Base-by-base conservation (phyloP, 1,140 invertebrate genomes). In the Dinothrombium tinctorium region DNA sequence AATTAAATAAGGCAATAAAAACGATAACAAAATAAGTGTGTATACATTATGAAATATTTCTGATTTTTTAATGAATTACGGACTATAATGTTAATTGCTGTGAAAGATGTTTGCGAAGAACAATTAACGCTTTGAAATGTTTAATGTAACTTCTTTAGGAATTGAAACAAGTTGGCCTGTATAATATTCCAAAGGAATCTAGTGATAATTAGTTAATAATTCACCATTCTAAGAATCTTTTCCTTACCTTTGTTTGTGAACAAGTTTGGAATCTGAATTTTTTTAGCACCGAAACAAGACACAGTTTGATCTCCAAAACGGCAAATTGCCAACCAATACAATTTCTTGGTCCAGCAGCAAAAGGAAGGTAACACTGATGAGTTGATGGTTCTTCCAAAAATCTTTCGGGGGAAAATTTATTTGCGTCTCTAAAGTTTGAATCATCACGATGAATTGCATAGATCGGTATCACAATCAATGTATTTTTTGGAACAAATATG, bases 321-420 rank as follows among this genome's bases (percentile, higher is more conserved):
- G 69, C 68, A 56, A 71, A 72, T 47, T 61, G 63, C 47, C 58
- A 61, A 37, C 58, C 58, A 26, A 59, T 60, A 40, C 58, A 59
- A 43, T 57, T 60, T 21, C 58, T 45, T 11, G 55, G 53, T 26
- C 58, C 58, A 25, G 57, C 58, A 25, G 55, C 57, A 43, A 60
- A 60, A 1, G 58, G 58, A 24, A 59, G 48, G 44, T 56, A 61
- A 6, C 64, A 56, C 28, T 59, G 49, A 2, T 50, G 40, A 5
- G 50, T 24, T 3, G 46, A 41, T 32, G 57, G 56, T 42, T 66
- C 61, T 8, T n/a, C 8, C 17, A 32, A 8, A 46, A 47, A 72
- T 52, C 70, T 53, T 43, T 71, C 67, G 9, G 69, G 65, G 19
- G 68, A 52, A 58, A 81, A 82, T 49, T 75, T 62, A 41, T 80